These are phyloP conservation scores for Pycnonotus jocosus DNA, from an alignment of 2,113 vertebrate genomes.

Conservation along the genomic window DNA sequence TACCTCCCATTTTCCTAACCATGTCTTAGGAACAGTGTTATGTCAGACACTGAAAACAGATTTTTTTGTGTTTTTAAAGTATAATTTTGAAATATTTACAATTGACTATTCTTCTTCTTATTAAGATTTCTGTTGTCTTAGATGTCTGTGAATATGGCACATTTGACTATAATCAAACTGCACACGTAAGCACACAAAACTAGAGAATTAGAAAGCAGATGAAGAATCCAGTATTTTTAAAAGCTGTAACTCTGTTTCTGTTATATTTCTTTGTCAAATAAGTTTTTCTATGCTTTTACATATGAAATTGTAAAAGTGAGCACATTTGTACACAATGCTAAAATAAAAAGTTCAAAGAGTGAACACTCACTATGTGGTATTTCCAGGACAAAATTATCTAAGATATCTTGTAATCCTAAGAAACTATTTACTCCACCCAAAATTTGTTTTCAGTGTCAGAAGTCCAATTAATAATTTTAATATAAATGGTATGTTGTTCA, in stretches of 20 bases:
- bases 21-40: neutral
- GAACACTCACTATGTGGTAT: neutral
- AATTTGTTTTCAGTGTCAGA: neutral
- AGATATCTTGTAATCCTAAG: neutral
- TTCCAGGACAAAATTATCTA: neutral
- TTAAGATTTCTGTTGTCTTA: conserved; percentile 25
- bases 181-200: neutral
- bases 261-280: neutral
- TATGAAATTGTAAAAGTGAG: neutral
- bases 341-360: neutral
- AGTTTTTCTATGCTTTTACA: neutral
- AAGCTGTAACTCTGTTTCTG: neutral
- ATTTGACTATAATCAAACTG: neutral
- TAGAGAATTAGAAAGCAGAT: neutral
- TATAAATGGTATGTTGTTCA: neutral
- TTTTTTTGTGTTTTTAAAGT: conserved; percentile 2
- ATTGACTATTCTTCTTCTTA: neutral
- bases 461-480: neutral
- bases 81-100: conserved; percentile 21
- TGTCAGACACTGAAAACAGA: neutral
- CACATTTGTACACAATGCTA: neutral
- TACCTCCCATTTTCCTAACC: neutral
- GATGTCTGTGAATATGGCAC: neutral
- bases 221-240: neutral
- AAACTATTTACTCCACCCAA: conserved; percentile 34